Conservation (phyloP, 2,888 invertebrate species). For the Sphinx pinastri region DNA sequence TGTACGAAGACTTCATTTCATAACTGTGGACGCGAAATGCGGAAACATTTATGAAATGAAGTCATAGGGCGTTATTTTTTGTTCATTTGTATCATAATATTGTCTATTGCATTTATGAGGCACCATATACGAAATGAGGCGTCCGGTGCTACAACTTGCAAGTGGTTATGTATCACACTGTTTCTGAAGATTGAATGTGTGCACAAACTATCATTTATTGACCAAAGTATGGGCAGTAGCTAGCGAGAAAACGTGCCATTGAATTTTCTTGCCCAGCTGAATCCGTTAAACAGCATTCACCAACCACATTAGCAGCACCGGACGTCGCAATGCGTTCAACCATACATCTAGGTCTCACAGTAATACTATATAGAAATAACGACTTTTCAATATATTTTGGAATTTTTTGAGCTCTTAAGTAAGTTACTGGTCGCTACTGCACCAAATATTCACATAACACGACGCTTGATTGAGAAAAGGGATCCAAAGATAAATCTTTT, state of each 20-base stretch:
- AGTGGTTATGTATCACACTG: too few species aligned
- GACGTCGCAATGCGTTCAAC: constrained; percentile 3
- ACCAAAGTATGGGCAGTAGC: neutral
- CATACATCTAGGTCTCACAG: constrained; percentile 20
- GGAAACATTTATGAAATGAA: constrained; percentile 9
- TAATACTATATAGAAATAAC: constrained; percentile 25
- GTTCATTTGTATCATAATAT: constrained; percentile 29
- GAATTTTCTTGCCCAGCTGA: too few species aligned
- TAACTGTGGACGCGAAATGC: neutral
- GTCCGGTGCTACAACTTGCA: neutral
- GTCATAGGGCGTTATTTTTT: constrained; percentile 8
- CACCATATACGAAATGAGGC: constrained; percentile 32
- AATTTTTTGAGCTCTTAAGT: constrained; percentile 38
- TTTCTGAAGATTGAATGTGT: neutral
- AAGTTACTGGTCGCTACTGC: constrained; percentile 31
- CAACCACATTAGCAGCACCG: neutral
- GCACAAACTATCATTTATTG: neutral
- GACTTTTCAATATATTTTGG: constrained; percentile 32
- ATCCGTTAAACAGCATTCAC: neutral
- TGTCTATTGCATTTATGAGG: constrained; percentile 36
- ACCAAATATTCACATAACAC: constrained; percentile 33
- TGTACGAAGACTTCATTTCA: constrained; percentile 4
- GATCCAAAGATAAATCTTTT: neutral
- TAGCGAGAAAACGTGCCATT: neutral
- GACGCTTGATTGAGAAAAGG: constrained; percentile 3